A percentile compares a stretch with the other conserved stretches of the same genome.
Evolutionary conservation across 2,797 vertebrate species (phyloP).

Genomic region (Acanthopagrus latus): DNA sequence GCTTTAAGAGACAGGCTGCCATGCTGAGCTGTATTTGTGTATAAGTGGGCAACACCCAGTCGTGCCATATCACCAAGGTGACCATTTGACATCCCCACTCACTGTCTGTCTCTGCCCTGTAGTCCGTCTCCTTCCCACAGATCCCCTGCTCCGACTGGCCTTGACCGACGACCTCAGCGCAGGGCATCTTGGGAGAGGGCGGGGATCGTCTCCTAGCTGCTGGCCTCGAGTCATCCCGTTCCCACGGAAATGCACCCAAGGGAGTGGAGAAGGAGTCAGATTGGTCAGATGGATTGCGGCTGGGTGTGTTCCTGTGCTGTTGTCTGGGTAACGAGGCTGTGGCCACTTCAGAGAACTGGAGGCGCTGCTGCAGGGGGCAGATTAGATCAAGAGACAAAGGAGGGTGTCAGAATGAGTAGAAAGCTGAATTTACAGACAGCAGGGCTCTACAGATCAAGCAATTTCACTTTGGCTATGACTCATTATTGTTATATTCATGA

Average conservation of each 20-base stretch:
- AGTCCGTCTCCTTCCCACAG: slow-evolving; percentile 67
- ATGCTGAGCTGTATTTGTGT: slow-evolving; percentile 10
- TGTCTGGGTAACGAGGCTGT: slow-evolving; percentile 72
- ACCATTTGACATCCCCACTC: slow-evolving; percentile 55
- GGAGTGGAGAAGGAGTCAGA: slow-evolving; percentile 76
- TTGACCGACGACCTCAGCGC: slow-evolving; percentile 55
- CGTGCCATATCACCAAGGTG: slow-evolving; percentile 8
- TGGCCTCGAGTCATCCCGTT: slow-evolving; percentile 76
- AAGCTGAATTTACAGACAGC: slow-evolving; percentile 13
- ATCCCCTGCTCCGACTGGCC: slow-evolving; percentile 39
- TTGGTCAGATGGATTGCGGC: slow-evolving; percentile 68
- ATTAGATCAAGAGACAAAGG: slow-evolving; percentile 7
- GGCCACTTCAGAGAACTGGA: slow-evolving; percentile 81
- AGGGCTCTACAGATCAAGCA: background rate
- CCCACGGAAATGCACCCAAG: slow-evolving; percentile 86
- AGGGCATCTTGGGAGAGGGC: slow-evolving; percentile 63
- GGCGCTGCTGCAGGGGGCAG: slow-evolving; percentile 71
- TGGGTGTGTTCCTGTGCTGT: slow-evolving; percentile 72
- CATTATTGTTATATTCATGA: background rate
- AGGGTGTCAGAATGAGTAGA: background rate
- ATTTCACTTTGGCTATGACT: background rate
- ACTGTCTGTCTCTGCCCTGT: slow-evolving; percentile 79
- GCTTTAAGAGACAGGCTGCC: slow-evolving; percentile 22
- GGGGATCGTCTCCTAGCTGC: slow-evolving; percentile 65
- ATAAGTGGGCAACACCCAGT: slow-evolving; percentile 1